Percentiles rank a stretch among this genome's conserved stretches.
Conservation (phyloP, 2,797 vertebrate species). For the Netta rufina region DNA sequence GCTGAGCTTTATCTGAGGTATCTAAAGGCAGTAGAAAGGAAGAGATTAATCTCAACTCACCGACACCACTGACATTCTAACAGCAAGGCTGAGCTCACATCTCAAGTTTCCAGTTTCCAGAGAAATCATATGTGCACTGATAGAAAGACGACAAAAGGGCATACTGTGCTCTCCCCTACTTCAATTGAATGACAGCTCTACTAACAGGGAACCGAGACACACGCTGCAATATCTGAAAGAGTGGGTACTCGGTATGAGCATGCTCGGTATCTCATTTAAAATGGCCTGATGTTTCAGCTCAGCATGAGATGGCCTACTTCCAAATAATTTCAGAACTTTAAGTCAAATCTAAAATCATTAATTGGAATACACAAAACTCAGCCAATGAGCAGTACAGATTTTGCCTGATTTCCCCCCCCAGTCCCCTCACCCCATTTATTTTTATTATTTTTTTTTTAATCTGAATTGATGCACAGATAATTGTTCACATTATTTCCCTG, state of each 20-base stretch:
- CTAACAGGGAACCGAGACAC: slow-evolving; percentile 35
- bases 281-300: slow-evolving; percentile 74
- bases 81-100: slow-evolving; percentile 44
- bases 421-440: too few relatives aligned
- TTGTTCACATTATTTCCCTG: slow-evolving; percentile 38
- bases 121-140: slow-evolving; percentile 35
- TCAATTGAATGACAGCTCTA: slow-evolving; percentile 50
- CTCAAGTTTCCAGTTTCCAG: slow-evolving; percentile 28
- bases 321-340: slow-evolving; percentile 71
- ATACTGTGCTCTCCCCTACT: slow-evolving; percentile 30
- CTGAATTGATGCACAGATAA: slow-evolving; percentile 30
- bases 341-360: slow-evolving; percentile 72
- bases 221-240: slow-evolving; percentile 49
- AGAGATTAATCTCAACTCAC: slow-evolving; percentile 66
- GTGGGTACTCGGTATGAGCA: slow-evolving; percentile 79
- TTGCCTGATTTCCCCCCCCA: not conserved
- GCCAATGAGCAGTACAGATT: slow-evolving; percentile 59
- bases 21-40: slow-evolving; percentile 22
- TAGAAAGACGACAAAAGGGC: slow-evolving; percentile 52
- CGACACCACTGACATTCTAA: slow-evolving; percentile 27
- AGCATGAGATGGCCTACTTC: slow-evolving; percentile 85
- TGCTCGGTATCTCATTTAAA: slow-evolving; percentile 80
- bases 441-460: not conserved
- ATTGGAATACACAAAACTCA: slow-evolving; percentile 58
- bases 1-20: slow-evolving; percentile 12